phyloP scores from a whole-genome alignment of 2,113 vertebrate genomes.

The human region DNA sequence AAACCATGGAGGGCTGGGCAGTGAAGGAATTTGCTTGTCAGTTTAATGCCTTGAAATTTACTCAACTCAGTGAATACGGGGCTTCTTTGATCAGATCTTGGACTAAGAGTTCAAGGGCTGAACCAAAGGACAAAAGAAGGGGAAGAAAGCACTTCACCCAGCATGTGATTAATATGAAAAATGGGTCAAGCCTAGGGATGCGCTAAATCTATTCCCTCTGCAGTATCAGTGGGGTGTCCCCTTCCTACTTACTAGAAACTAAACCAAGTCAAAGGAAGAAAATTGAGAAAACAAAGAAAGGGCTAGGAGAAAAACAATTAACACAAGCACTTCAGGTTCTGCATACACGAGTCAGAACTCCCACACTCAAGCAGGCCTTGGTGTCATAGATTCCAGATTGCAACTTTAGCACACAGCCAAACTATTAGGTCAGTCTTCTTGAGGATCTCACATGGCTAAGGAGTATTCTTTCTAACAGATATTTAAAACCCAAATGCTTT shows the following conservation, averaged over 20 bases:
- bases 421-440: background rate
- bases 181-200: background rate
- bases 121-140: background rate
- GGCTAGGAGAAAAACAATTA: background rate
- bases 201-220: background rate
- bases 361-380: background rate
- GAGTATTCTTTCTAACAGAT: background rate
- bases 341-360: background rate
- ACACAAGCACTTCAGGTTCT: background rate
- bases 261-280: constrained; percentile 8
- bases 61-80: background rate
- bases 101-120: background rate
- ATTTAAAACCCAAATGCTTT: background rate
- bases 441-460: background rate
- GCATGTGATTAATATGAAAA: background rate
- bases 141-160: background rate
- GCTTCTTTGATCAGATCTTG: background rate
- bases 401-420: background rate
- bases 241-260: background rate
- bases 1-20: background rate
- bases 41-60: background rate
- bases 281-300: background rate
- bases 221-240: background rate
- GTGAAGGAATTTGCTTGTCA: background rate
- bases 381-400: background rate